Conservation (phyloP, 2,797 vertebrate genomes). For the Halcyon leucocephala region DNA sequence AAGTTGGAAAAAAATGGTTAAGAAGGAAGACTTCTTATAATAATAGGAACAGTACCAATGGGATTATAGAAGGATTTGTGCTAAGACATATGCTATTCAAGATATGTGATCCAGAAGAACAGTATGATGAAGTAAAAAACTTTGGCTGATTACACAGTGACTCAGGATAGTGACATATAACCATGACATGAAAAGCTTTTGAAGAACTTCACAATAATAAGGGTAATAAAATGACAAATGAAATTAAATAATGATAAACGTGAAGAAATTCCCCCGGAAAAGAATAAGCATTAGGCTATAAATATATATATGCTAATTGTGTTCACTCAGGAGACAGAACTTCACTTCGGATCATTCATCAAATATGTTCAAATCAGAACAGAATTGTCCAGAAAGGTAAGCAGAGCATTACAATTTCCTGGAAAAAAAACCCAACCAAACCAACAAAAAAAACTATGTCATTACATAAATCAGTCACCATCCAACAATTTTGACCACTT, state of each 20-base stretch:
- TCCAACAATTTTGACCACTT: background rate
- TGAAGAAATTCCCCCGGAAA: background rate
- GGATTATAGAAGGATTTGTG: background rate
- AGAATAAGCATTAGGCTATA: background rate
- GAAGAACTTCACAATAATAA: background rate
- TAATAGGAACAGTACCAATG: background rate
- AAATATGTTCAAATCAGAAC: background rate
- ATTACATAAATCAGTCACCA: background rate
- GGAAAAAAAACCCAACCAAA: background rate
- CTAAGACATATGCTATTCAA: background rate
- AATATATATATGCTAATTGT: background rate
- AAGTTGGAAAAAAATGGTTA: background rate
- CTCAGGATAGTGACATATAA: background rate
- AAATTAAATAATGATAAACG: background rate
- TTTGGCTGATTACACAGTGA: background rate
- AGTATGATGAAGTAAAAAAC: background rate
- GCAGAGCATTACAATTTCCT: background rate
- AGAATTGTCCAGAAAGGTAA: background rate
- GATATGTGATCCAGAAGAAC: background rate
- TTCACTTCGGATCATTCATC: background rate
- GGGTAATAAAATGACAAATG: background rate
- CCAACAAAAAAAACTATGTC: background rate
- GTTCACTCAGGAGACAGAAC: background rate
- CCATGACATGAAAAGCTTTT: background rate
- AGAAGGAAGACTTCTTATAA: background rate